Evolutionary conservation across 2,888 invertebrate genomes (phyloP).

Genomic region (Noctua janthina): DNA sequence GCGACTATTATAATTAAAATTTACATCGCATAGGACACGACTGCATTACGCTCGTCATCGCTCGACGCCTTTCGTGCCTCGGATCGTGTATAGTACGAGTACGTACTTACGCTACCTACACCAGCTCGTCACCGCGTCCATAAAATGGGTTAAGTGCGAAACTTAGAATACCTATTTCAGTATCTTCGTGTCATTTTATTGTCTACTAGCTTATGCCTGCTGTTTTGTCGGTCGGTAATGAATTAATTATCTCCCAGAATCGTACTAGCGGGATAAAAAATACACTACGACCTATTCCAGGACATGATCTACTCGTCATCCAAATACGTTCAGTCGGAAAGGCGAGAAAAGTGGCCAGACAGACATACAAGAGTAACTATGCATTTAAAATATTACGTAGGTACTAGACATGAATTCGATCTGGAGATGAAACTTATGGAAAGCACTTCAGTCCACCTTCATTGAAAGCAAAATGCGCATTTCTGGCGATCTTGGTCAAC

Average conservation of each 20-base stretch:
- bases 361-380: background rate
- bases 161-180: constrained; percentile 8
- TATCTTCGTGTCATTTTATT: background rate
- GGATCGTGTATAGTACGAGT: constrained; percentile 7
- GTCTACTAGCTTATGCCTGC: background rate
- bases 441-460: background rate
- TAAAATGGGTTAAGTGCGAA: constrained; percentile 29
- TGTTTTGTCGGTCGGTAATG: background rate
- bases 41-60: constrained; percentile 67
- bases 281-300: background rate
- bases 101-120: constrained; percentile 28
- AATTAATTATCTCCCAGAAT: background rate
- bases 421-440: background rate
- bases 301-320: background rate
- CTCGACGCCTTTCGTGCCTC: constrained; percentile 65
- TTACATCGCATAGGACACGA: constrained; percentile 71
- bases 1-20: constrained; percentile 74
- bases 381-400: background rate
- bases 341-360: too few species aligned
- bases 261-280: background rate
- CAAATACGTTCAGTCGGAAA: background rate
- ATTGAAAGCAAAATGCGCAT: background rate
- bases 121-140: constrained; percentile 8
- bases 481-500: background rate
- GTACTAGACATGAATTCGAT: background rate